Percentiles rank a stretch among this genome's conserved stretches.
Evolutionary conservation across 2,888 invertebrate species (phyloP).

Genomic region (Nomada hirtipes): DNA sequence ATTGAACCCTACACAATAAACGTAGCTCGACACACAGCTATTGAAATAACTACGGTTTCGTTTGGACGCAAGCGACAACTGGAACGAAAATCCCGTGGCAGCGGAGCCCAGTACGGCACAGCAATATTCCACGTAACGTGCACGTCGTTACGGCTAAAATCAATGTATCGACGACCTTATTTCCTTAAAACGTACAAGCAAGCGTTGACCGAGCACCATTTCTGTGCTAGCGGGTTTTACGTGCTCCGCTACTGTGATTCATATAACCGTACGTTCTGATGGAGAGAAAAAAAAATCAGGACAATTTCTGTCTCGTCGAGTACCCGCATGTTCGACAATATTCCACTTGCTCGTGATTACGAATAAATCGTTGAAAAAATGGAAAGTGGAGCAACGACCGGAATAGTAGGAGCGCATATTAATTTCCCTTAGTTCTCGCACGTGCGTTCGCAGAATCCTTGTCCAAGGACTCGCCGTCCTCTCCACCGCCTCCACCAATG

Average conservation of each 20-base stretch:
- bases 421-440: constrained; percentile 8
- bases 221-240: constrained; percentile 70
- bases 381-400: background rate
- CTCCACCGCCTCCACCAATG: constrained; percentile 21
- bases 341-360: no score
- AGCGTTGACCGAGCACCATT: constrained; percentile 68
- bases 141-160: constrained; percentile 66
- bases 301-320: constrained; percentile 36
- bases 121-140: constrained; percentile 41
- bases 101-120: constrained; percentile 4
- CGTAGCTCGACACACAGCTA: background rate
- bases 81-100: constrained; percentile 47
- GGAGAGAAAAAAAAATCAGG: constrained; percentile 42
- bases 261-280: constrained; percentile 51
- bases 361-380: background rate
- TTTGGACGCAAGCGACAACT: constrained; percentile 39
- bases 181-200: constrained; percentile 68
- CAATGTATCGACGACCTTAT: constrained; percentile 72
- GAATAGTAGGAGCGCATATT: background rate
- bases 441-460: constrained; percentile 55
- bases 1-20: constrained; percentile 1
- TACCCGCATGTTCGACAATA: background rate
- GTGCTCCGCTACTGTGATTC: constrained; percentile 66
- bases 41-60: constrained; percentile 6
- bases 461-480: constrained; percentile 58